Evolutionary conservation across 1,140 invertebrate species (phyloP).

Genomic region (Eulimnadia texana): DNA sequence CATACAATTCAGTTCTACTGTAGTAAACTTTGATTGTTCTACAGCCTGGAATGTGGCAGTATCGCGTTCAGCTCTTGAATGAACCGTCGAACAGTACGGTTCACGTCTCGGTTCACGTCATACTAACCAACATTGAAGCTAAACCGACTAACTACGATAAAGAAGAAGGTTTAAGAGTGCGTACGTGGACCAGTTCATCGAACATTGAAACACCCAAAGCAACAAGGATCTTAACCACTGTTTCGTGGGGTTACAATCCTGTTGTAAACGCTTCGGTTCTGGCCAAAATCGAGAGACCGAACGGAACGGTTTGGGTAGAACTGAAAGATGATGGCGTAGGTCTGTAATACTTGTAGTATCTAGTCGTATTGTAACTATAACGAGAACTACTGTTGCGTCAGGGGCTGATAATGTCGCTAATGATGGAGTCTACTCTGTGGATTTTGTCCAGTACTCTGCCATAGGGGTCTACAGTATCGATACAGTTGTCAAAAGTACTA

Average conservation of each 20-base stretch:
- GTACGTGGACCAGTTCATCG: not conserved
- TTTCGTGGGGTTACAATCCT: not conserved
- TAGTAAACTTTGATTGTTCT: no score
- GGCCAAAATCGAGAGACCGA: not conserved
- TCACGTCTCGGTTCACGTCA: not conserved
- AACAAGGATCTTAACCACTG: not conserved
- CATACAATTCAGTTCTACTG: no score
- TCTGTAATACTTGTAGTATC: not conserved
- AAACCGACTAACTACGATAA: no score
- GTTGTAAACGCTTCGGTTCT: not conserved
- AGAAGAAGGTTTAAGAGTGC: no score
- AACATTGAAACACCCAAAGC: not conserved
- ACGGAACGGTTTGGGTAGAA: not conserved
- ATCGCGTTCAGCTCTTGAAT: not conserved
- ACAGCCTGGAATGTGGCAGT: not conserved
- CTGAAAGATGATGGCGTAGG: not conserved
- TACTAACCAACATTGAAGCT: no score
- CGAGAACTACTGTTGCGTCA: not conserved
- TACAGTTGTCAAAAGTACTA: not conserved
- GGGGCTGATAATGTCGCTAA: not conserved
- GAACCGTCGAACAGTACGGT: not conserved
- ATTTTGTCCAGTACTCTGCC: not conserved
- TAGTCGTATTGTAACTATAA: not conserved
- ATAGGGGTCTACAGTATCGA: not conserved
- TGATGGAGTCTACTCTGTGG: slow-evolving; percentile 7